phyloP scores from a whole-genome alignment of 2,797 vertebrate genomes.

The Rhinoraja longicauda region DNA sequence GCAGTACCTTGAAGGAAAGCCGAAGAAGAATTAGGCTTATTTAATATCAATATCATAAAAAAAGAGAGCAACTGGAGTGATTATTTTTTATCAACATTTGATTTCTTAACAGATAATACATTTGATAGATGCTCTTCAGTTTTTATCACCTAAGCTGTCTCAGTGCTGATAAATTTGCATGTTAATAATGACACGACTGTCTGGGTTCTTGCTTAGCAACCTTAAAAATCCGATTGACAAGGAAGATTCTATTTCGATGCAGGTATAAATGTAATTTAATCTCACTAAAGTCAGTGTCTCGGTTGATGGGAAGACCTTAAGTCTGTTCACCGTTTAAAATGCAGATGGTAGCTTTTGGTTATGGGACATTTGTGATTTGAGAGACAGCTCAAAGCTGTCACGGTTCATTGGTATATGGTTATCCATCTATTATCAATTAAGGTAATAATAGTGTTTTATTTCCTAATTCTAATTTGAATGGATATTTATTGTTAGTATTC shows the following conservation, averaged over 20 bases:
- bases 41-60: not conserved
- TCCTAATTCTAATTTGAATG: not conserved
- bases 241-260: constrained; percentile 33
- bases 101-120: not conserved
- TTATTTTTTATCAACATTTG: not conserved
- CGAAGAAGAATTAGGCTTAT: not conserved
- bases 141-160: not conserved
- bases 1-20: not conserved
- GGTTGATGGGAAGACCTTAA: not conserved
- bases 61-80: not conserved
- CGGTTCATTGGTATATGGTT: not conserved
- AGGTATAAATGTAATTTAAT: constrained; percentile 40
- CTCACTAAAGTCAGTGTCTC: constrained; percentile 24
- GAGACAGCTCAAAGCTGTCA: not conserved
- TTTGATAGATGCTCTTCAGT: not conserved
- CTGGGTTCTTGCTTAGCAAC: not conserved
- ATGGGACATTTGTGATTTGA: not conserved
- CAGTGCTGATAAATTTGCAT: not conserved
- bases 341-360: constrained; percentile 32
- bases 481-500: not conserved
- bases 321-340: constrained; percentile 35
- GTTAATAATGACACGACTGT: not conserved
- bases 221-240: constrained; percentile 38
- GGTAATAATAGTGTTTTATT: not conserved
- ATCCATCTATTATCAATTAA: not conserved